Conservation (phyloP, 2,888 invertebrate species). For the Diploptera punctata region DNA sequence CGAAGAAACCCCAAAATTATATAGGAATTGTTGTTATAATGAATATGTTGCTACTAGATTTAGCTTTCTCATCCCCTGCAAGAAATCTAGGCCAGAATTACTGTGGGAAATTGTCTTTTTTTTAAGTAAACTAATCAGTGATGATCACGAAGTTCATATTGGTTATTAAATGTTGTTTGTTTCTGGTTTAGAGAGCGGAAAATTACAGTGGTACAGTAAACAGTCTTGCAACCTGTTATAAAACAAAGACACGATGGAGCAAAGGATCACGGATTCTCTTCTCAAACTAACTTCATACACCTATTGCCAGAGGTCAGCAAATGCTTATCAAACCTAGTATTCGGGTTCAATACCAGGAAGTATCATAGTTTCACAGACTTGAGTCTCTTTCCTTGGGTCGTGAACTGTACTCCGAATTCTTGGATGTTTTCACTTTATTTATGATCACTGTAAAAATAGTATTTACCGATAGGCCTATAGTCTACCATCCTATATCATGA, state of each 20-base stretch:
- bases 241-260: neutral
- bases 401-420: too few species aligned
- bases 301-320: too few species aligned
- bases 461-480: too few species aligned
- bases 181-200: conserved; percentile 14
- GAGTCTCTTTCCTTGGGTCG: too few species aligned
- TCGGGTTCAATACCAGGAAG: too few species aligned
- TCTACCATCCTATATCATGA: too few species aligned
- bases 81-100: conserved; percentile 6
- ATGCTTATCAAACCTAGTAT: too few species aligned
- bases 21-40: neutral
- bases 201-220: conserved; percentile 14
- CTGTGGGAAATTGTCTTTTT: conserved; percentile 12
- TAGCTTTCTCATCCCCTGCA: neutral
- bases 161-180: conserved; percentile 23
- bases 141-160: conserved; percentile 20
- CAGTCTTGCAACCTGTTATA: conserved; percentile 1
- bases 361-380: too few species aligned
- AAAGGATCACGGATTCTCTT: neutral
- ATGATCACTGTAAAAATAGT: too few species aligned
- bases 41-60: neutral
- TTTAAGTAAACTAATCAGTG: neutral
- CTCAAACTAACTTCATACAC: too few species aligned
- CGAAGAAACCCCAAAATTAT: neutral
- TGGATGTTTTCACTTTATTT: too few species aligned